phyloP scores from a whole-genome alignment of 2,797 vertebrate genomes.

The Morus bassanus region DNA sequence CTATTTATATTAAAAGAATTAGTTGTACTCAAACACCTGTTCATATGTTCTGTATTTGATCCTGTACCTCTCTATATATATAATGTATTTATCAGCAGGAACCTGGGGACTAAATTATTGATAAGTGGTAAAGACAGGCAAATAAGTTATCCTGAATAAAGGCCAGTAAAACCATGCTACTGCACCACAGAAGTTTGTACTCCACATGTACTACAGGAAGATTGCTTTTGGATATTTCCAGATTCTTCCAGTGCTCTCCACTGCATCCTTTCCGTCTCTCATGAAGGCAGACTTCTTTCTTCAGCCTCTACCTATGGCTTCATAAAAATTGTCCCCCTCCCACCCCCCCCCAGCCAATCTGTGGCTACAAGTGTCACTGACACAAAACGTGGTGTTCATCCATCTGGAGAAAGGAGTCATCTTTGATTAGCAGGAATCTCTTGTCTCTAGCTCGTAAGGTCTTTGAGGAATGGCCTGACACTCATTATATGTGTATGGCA shows the following conservation, averaged over 20 bases:
- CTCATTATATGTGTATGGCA: neutral
- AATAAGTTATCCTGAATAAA: neutral
- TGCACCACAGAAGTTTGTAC: neutral
- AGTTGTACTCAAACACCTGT: neutral
- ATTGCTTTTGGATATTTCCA: neutral
- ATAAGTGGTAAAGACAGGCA: neutral
- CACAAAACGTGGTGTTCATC: neutral
- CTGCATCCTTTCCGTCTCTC: neutral
- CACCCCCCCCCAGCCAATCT: neutral
- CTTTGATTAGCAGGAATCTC: neutral
- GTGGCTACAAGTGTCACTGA: neutral
- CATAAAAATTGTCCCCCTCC: neutral
- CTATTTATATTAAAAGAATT: neutral
- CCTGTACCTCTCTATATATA: neutral
- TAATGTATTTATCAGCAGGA: neutral
- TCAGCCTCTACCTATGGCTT: neutral
- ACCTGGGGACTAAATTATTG: neutral
- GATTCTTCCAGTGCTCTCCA: neutral
- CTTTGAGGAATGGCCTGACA: conserved; percentile 6
- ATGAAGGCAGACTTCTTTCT: neutral
- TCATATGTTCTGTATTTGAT: neutral
- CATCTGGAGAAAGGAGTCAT: neutral
- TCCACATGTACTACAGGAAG: neutral
- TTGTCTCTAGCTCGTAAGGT: neutral
- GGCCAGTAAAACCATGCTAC: neutral